phyloP scores from a whole-genome alignment of 2,797 vertebrate species.

The Leptodactylus fallax region DNA sequence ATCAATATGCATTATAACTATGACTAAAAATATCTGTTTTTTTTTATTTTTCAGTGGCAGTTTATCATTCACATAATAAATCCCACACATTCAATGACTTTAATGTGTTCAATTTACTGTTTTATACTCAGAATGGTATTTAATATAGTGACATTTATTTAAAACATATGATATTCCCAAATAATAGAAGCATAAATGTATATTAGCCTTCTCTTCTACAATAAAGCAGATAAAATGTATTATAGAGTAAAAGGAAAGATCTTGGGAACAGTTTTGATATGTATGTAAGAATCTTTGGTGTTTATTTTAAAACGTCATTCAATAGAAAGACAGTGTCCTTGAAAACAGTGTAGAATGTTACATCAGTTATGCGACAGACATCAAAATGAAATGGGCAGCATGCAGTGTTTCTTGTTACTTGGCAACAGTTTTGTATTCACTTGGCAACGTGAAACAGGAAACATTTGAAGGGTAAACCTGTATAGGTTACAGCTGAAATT shows the following conservation, averaged over 20 bases:
- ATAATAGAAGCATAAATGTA: neutral
- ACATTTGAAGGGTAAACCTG: slow-evolving; percentile 59
- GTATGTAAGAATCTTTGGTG: slow-evolving; percentile 39
- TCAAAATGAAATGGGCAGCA: slow-evolving; percentile 57
- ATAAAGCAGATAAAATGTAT: neutral
- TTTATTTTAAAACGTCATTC: slow-evolving; percentile 53
- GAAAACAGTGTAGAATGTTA: slow-evolving; percentile 58
- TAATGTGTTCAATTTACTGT: neutral
- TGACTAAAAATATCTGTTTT: neutral
- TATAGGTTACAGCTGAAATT: slow-evolving; percentile 42
- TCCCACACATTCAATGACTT: neutral
- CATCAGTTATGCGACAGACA: slow-evolving; percentile 61
- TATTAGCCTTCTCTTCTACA: neutral
- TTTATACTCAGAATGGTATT: neutral
- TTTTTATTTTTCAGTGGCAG: neutral
- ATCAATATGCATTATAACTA: neutral
- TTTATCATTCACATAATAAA: neutral
- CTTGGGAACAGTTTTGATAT: neutral
- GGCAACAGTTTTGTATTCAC: slow-evolving; percentile 61
- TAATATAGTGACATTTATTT: neutral
- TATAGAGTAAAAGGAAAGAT: neutral
- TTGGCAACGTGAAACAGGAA: slow-evolving; percentile 53
- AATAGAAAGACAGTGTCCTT: slow-evolving; percentile 58
- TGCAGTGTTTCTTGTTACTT: slow-evolving; percentile 57
- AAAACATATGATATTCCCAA: neutral